These are phyloP conservation scores for Heliconius sara DNA, from an alignment of 2,888 invertebrate genomes.

Conservation along the genomic window DNA sequence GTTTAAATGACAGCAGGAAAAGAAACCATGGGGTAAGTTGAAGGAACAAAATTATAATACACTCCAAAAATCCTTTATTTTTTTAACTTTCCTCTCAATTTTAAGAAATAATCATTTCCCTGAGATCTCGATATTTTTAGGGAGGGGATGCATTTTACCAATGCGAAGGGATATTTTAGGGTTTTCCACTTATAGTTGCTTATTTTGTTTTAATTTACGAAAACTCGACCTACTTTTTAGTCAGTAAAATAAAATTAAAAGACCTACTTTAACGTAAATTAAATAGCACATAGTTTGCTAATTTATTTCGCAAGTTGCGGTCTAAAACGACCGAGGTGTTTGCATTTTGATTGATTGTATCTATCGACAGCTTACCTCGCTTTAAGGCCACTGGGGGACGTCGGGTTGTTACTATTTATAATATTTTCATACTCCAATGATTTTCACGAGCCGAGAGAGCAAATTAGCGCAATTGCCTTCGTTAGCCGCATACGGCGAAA, in stretches of 20 bases:
- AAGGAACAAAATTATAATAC: slow-evolving; percentile 28
- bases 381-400: slow-evolving; percentile 64
- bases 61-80: background rate
- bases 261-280: background rate
- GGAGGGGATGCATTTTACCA: slow-evolving; percentile 82
- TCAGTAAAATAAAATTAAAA: slow-evolving; percentile 21
- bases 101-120: slow-evolving; percentile 60
- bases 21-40: slow-evolving; percentile 91
- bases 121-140: slow-evolving; percentile 75
- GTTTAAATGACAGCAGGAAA: slow-evolving; percentile 91
- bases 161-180: slow-evolving; percentile 78
- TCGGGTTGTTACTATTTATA: slow-evolving; percentile 70
- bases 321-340: slow-evolving; percentile 58
- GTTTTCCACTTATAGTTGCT: slow-evolving; percentile 51
- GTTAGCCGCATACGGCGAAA: slow-evolving; percentile 40
- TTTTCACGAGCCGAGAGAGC: slow-evolving; percentile 48
- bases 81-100: background rate
- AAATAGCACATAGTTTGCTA: slow-evolving; percentile 20
- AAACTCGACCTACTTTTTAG: slow-evolving; percentile 7
- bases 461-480: slow-evolving; percentile 47
- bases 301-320: slow-evolving; percentile 46
- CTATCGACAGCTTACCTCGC: slow-evolving; percentile 71
- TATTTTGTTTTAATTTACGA: slow-evolving; percentile 17
- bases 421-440: slow-evolving; percentile 51
- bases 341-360: slow-evolving; percentile 71